A percentile compares a stretch with the other conserved stretches of the same genome.
Evolutionary conservation across 1,140 invertebrate genomes (phyloP).

Genomic region (Octopus bimaculoides): DNA sequence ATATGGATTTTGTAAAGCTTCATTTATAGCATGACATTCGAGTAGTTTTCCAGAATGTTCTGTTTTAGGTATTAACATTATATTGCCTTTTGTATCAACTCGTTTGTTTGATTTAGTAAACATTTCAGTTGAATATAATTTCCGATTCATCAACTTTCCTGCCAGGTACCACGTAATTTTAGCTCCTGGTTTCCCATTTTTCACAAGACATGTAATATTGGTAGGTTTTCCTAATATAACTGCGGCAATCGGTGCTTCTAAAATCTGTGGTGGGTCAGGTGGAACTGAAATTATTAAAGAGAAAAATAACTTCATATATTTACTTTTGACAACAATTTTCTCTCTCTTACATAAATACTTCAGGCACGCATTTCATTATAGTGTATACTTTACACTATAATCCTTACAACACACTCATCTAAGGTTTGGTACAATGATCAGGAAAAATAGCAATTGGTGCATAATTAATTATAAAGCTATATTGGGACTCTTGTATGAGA

Average conservation of each 20-base stretch:
- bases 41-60: constrained; percentile 86
- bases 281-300: neutral
- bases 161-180: constrained; percentile 57
- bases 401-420: too few relatives aligned
- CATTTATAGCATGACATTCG: constrained; percentile 68
- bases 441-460: too few relatives aligned
- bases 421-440: too few relatives aligned
- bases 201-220: constrained; percentile 83
- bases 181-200: constrained; percentile 84
- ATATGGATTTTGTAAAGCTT: constrained; percentile 44
- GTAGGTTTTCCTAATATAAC: constrained; percentile 81
- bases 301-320: neutral
- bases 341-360: too few relatives aligned
- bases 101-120: constrained; percentile 61
- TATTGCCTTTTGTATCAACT: constrained; percentile 70
- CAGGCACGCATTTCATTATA: too few relatives aligned
- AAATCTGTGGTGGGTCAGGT: neutral
- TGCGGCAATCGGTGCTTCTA: constrained; percentile 39
- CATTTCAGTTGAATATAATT: constrained; percentile 25
- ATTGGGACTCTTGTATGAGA: too few relatives aligned
- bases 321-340: too few relatives aligned
- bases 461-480: too few relatives aligned
- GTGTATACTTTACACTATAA: too few relatives aligned
- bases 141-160: constrained; percentile 15
- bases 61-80: constrained; percentile 72